Base-by-base conservation (phyloP, 2,888 invertebrate species). In the Nemoura dubitans region DNA sequence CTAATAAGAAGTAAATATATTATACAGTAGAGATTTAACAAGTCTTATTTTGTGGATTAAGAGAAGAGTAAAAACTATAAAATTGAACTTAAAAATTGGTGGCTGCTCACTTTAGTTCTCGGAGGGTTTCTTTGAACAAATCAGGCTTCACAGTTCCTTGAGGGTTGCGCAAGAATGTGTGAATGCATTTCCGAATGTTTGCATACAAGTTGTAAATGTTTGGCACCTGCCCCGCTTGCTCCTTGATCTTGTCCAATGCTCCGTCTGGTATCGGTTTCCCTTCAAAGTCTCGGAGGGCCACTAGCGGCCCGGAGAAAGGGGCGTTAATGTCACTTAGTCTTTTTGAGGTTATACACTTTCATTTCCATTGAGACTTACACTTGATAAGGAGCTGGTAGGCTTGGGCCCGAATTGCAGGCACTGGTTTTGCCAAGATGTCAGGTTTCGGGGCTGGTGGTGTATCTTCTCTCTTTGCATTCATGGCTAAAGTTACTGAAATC, bases 131-230 rank as follows among this genome's bases (percentile, higher is more conserved):
- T 25, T 92, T 92, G 29, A 93, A 90, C 88, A 93, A 93, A 28
- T 90, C 89, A 86, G 91, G 92, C 87, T 93, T 93, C 0, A 93
- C 90, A 76, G 90, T 91, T 28, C 92, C 92, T 59, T 91, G 91
- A 0, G 92, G 91, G 77, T 91, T 91, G 25, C 93, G 91, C 30
- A 93, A 89, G 90, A 92, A 92, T 83, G 92, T 90, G 90, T 92
- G 92, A 89, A 93, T 91, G 89, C 93, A 92, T 87, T 91, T 91
- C 83, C 92, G 90, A 77, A 93, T 90, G 27, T 92, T 92, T 1
- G 92, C 92, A 89, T 92, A 93, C 86, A 93, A 90, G 89, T 93
- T 93, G 87, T 93, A 93, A 87, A 93, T 91, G 87, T 92, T 91
- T 5, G 59, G 28, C 0, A 84, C 29, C 26, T 43, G 76, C 1